phyloP scores from a whole-genome alignment of 2,113 vertebrate genomes.

The Dissostichus mawsoni region DNA sequence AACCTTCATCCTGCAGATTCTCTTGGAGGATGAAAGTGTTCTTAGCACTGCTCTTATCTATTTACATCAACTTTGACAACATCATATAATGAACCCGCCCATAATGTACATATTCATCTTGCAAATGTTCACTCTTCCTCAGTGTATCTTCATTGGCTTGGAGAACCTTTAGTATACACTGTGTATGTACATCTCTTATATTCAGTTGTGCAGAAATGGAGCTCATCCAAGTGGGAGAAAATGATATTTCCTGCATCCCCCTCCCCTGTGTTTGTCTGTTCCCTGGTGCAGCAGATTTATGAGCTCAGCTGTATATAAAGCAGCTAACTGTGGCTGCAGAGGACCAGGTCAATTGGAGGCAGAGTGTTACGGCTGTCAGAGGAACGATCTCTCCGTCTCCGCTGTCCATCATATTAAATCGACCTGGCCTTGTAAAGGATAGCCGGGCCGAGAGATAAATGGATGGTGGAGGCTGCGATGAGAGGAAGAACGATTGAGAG shows the following conservation, averaged over 20 bases:
- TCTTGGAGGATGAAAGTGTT: too few relatives aligned
- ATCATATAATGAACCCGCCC: background rate
- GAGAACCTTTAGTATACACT: background rate
- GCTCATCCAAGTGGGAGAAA: background rate
- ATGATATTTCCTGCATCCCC: background rate
- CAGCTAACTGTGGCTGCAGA: slow-evolving; percentile 50
- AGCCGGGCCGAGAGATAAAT: slow-evolving; percentile 28
- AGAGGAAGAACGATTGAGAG: slow-evolving; percentile 2
- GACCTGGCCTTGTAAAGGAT: slow-evolving; percentile 52
- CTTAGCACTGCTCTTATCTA: background rate
- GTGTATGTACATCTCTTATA: background rate
- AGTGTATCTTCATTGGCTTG: background rate
- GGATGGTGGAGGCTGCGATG: slow-evolving; percentile 12
- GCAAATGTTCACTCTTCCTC: slow-evolving; percentile 8
- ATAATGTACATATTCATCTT: slow-evolving; percentile 35
- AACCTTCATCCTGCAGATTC: background rate
- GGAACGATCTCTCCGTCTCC: slow-evolving; percentile 42
- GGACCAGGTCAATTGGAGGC: slow-evolving; percentile 62
- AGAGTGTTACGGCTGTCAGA: slow-evolving; percentile 59
- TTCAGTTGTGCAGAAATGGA: background rate
- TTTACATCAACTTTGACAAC: background rate
- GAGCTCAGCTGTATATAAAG: slow-evolving; percentile 54
- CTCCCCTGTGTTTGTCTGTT: slow-evolving; percentile 19
- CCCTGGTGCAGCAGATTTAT: slow-evolving; percentile 45
- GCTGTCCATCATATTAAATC: slow-evolving; percentile 60